phyloP scores from a whole-genome alignment of 2,888 invertebrate genomes.

The Oligia fasciuncula region DNA sequence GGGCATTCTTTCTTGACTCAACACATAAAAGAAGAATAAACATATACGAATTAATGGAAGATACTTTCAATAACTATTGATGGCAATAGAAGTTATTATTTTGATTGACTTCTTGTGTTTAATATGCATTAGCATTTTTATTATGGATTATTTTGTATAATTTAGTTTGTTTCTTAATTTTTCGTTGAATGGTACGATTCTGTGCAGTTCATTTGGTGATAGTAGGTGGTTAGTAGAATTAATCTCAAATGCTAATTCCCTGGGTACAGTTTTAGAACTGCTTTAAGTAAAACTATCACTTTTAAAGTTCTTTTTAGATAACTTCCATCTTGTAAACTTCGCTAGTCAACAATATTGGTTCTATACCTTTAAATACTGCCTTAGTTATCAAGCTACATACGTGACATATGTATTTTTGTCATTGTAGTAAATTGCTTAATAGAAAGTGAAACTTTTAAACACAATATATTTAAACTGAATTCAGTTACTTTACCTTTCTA shows the following conservation, averaged over 20 bases:
- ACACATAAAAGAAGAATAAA: slow-evolving; percentile 51
- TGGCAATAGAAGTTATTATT: slow-evolving; percentile 18
- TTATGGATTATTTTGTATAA: slow-evolving; percentile 8
- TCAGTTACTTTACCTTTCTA: neutral
- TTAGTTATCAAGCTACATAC: neutral
- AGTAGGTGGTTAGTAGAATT: neutral
- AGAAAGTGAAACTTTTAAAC: neutral
- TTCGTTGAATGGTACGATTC: no score
- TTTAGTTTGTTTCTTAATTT: slow-evolving; percentile 26
- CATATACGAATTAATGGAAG: slow-evolving; percentile 5
- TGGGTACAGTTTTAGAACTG: neutral
- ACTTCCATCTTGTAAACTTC: neutral
- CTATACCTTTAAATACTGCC: neutral
- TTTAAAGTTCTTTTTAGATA: neutral
- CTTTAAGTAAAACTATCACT: neutral
- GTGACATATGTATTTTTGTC: neutral
- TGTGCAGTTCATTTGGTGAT: neutral
- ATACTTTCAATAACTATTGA: slow-evolving; percentile 17
- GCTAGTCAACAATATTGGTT: neutral
- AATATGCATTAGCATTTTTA: slow-evolving; percentile 39
- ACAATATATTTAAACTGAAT: neutral
- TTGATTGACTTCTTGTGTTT: slow-evolving; percentile 50
- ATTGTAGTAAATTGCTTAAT: neutral
- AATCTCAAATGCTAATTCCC: neutral
- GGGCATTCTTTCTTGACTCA: slow-evolving; percentile 53